These are phyloP conservation scores for Ranitomeya imitator DNA, from an alignment of 2,113 vertebrate genomes.

Conservation along the genomic window DNA sequence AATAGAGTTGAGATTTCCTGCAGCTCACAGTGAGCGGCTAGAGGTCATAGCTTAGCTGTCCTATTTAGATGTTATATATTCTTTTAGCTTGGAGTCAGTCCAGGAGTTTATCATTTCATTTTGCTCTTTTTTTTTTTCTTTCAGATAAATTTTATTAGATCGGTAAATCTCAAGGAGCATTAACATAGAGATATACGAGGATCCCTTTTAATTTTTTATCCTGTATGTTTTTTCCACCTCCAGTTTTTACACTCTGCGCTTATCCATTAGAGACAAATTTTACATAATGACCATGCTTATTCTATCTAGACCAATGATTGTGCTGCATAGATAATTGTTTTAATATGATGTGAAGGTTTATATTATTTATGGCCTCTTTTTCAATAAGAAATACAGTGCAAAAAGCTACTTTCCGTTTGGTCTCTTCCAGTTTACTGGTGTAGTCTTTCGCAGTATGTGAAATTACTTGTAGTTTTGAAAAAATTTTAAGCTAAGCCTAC, in stretches of 20 bases:
- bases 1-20: conserved; percentile 58
- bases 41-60: conserved; percentile 56
- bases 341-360: not conserved
- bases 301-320: not conserved
- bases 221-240: conserved; percentile 8
- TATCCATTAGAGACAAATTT: conserved; percentile 12
- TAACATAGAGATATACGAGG: conserved; percentile 43
- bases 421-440: not conserved
- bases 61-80: conserved; percentile 57
- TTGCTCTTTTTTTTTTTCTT: conserved; percentile 26
- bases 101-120: conserved; percentile 51
- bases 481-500: not conserved
- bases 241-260: not conserved
- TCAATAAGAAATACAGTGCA: not conserved
- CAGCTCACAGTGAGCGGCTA: conserved; percentile 51
- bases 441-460: not conserved
- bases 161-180: conserved; percentile 46
- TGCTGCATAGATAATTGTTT: not conserved
- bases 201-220: conserved; percentile 46
- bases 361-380: not conserved
- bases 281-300: not conserved
- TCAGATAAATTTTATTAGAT: conserved; percentile 49
- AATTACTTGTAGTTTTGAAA: not conserved
- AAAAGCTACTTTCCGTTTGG: conserved; percentile 18
- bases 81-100: conserved; percentile 45